A percentile compares a stretch with the other conserved stretches of the same genome.
Evolutionary conservation across 2,888 invertebrate species (phyloP).

Genomic region (Formica aserva): DNA sequence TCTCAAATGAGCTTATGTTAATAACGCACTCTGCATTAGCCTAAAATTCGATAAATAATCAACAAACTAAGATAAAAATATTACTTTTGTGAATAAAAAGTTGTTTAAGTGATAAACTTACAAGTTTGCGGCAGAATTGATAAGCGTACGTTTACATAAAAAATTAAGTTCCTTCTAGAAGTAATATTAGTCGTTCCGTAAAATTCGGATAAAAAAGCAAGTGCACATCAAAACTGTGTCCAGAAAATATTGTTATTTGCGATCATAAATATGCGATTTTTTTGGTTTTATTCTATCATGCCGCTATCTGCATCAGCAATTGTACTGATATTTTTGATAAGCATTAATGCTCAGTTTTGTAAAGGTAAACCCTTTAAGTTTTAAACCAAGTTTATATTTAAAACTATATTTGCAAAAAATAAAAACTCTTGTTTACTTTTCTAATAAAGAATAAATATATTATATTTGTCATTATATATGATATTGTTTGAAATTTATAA

Average conservation of each 20-base stretch:
- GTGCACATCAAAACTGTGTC: not conserved
- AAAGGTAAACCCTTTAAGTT: slow-evolving; percentile 17
- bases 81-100: not conserved
- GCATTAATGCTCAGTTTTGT: slow-evolving; percentile 5
- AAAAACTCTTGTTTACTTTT: not conserved
- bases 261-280: not conserved
- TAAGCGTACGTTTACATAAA: slow-evolving; percentile 6
- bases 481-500: no score
- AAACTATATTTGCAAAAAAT: not conserved
- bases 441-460: not conserved
- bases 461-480: no score
- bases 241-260: not conserved
- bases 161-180: not conserved
- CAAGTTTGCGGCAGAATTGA: not conserved
- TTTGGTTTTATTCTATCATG: not conserved
- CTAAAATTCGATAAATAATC: no score
- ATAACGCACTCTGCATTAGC: no score
- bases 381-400: not conserved
- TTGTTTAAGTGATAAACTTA: slow-evolving; percentile 2
- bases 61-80: not conserved
- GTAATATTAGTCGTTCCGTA: not conserved
- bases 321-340: slow-evolving; percentile 6
- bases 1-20: no score
- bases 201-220: not conserved
- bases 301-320: not conserved